Conservation (phyloP, 92 coral and sea anemone genomes). For the Bergia sp. region DNA sequence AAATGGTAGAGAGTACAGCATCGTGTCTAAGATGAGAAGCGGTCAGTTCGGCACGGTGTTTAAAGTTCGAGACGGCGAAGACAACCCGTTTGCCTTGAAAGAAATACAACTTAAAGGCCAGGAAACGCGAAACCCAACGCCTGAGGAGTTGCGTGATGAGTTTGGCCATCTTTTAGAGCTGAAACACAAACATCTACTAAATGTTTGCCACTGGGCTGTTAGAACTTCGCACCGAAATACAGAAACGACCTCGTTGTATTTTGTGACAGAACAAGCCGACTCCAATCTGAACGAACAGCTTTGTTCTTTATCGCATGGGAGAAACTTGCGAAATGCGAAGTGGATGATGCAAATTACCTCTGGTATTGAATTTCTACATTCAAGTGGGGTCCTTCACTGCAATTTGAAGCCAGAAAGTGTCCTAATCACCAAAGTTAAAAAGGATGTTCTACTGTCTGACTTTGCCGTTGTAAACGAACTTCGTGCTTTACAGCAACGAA, state of each 20-base stretch:
- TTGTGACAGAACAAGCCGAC: neutral
- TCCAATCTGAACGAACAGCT: neutral
- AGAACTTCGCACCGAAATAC: neutral
- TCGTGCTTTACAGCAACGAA: neutral
- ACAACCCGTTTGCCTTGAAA: neutral
- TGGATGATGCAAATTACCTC: conserved; percentile 1
- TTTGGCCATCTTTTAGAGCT: neutral
- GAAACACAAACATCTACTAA: neutral
- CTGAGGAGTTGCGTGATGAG: neutral
- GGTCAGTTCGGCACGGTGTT: neutral
- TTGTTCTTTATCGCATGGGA: neutral
- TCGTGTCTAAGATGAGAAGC: neutral
- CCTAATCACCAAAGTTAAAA: neutral
- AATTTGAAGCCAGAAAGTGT: conserved; percentile 16
- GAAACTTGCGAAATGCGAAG: neutral
- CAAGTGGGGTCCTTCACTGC: neutral
- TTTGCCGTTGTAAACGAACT: conserved; percentile 1
- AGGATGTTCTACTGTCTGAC: conserved; percentile 12
- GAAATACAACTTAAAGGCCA: neutral
- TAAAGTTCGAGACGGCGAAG: neutral
- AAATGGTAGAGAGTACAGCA: neutral
- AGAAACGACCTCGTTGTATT: neutral
- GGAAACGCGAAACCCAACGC: neutral
- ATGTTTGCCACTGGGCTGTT: neutral
- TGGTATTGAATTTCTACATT: neutral